These are phyloP conservation scores for Erebia ligea DNA, from an alignment of 2,888 invertebrate genomes.

Conservation along the genomic window DNA sequence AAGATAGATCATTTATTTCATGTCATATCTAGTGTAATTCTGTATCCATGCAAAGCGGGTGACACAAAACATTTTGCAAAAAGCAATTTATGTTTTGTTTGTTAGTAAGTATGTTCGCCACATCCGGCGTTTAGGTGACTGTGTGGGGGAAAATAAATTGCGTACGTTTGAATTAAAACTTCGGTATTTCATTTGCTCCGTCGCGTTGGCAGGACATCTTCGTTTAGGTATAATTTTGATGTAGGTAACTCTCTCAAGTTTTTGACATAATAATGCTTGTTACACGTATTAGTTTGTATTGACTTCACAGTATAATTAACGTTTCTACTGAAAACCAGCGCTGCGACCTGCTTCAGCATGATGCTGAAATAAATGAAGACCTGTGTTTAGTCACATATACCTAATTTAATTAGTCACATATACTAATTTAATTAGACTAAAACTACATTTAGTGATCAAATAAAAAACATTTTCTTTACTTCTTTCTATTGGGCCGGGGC, in stretches of 20 bases:
- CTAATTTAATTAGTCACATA: too few species aligned
- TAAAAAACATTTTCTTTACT: too few species aligned
- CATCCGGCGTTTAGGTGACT: slow-evolving; percentile 31
- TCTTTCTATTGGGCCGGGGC: too few species aligned
- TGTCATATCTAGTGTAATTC: slow-evolving; percentile 7
- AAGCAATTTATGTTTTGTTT: slow-evolving; percentile 54
- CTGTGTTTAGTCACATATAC: too few species aligned
- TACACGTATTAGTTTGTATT: background rate
- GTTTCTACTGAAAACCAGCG: too few species aligned
- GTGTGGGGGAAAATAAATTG: slow-evolving; percentile 38
- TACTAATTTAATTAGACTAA: too few species aligned
- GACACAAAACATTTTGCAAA: slow-evolving; percentile 40
- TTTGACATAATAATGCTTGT: background rate
- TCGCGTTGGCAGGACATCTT: slow-evolving; percentile 4
- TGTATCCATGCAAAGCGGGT: background rate
- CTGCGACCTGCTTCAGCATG: too few species aligned
- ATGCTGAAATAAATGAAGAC: too few species aligned
- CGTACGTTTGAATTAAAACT: slow-evolving; percentile 42
- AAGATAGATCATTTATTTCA: too few species aligned
- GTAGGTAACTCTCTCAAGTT: background rate
- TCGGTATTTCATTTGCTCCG: slow-evolving; percentile 23
- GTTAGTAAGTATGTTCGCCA: slow-evolving; percentile 38
- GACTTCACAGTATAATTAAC: too few species aligned
- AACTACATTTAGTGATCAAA: too few species aligned
- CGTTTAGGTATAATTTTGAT: background rate